Evolutionary conservation across 2,797 vertebrate species (phyloP), one percentile per base, ranked within the genome.

Genomic region (Malacoctenus gilli): DNA sequence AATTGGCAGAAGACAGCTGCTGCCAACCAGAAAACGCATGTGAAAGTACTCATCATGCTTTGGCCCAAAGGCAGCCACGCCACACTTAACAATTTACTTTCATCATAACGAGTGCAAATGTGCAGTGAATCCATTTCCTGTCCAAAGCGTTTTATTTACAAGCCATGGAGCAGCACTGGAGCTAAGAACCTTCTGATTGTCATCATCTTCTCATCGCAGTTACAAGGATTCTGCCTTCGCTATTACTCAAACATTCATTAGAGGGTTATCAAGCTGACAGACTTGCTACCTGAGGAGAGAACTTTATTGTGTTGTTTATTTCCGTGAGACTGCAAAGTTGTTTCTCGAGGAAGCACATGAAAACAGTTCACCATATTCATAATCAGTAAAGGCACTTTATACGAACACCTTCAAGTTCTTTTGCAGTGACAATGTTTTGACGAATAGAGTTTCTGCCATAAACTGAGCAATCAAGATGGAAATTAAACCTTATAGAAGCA

Each of bases 1-100:
- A 90, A 89, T 89, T 89, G 87, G 85, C 84, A 87, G 79, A 80
- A 85, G 79, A 84, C 87, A 87, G 84, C 87, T 89, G 85, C 84
- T 80, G 75, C 77, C 80, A 79, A 85, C 83, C 85, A 84, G 81
- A 87, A 86, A 77, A 54, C 39, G 56, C 69, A 80, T 82, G 80
- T 79, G 68, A 85, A 77, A 81, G 79, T 69, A 34, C 67, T 78
- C 68, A 60, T 83, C 34, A 35, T 68, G 75, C 65, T 77, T 31
- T 59, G 67, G 68, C 83, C 86, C 51, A 63, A 30, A 77, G 87
- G 85, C 87, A 71, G 61, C 78, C 69, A 86, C 41, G 75, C 72
- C 77, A 82, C 80, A 67, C 85, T 88, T 80, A 68, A 82, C 86
- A 86, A 82, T 85, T 80, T 82, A 67, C 52, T 65, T 59, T 57